phyloP scores from a whole-genome alignment of 2,113 vertebrate genomes.

The Isurus oxyrinchus region DNA sequence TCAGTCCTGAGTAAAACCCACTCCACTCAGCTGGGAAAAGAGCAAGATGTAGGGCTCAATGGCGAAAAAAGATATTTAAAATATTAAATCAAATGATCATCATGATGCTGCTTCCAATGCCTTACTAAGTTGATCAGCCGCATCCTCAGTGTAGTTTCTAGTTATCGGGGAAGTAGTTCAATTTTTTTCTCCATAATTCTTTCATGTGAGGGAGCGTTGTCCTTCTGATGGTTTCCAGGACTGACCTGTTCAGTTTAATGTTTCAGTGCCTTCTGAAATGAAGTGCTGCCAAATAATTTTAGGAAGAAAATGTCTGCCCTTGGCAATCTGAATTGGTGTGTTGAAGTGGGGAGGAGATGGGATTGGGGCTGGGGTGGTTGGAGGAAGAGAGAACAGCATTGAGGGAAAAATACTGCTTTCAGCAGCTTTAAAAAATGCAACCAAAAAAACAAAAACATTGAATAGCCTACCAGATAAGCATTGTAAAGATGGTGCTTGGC shows the following conservation, averaged over 20 bases:
- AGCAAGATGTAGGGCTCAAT: neutral
- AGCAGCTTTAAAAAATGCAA: neutral
- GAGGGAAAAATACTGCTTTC: neutral
- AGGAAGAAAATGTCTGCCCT: neutral
- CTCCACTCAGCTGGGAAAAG: neutral
- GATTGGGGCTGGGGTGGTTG: neutral
- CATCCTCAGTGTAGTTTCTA: neutral
- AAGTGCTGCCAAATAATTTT: neutral
- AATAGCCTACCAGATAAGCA: neutral
- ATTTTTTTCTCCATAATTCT: neutral
- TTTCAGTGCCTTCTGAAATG: neutral
- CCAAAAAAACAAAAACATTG: neutral
- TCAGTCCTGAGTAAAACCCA: neutral
- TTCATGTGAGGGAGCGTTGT: neutral
- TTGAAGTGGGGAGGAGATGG: neutral
- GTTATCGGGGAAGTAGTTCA: neutral
- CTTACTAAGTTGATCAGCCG: neutral
- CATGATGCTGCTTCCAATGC: neutral
- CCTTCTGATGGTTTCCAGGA: neutral
- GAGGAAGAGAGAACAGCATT: neutral
- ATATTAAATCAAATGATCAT: neutral
- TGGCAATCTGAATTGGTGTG: neutral
- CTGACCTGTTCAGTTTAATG: neutral
- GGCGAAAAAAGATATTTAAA: neutral
- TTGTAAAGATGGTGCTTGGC: neutral